Conservation (phyloP, 2,113 vertebrate species). For the Paramormyrops kingsleyae region DNA sequence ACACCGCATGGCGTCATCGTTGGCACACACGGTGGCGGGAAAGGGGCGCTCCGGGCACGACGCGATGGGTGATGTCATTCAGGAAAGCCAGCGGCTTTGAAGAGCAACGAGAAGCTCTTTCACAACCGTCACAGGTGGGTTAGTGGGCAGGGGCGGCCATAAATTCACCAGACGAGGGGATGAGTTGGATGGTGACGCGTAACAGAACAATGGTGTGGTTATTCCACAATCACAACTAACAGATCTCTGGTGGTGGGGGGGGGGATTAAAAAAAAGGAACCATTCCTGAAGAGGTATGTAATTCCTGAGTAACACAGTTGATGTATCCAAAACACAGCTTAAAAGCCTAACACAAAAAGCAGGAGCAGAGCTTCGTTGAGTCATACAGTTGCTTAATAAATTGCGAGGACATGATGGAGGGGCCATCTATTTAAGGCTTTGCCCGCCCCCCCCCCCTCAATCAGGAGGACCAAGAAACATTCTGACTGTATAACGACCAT, state of each 20-base stretch:
- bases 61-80: not conserved
- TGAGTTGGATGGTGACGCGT: not conserved
- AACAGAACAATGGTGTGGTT: conserved; percentile 13
- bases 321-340: not conserved
- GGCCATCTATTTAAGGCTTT: not conserved
- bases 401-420: not conserved
- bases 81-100: not conserved
- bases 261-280: not conserved
- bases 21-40: not conserved
- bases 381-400: not conserved
- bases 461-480: not conserved
- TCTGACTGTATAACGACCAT: not conserved
- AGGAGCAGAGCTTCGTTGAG: not conserved
- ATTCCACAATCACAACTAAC: not conserved
- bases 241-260: not conserved
- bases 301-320: not conserved
- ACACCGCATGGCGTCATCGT: not conserved
- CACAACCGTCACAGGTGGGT: not conserved
- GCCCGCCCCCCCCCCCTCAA: not conserved
- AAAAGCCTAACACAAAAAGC: not conserved
- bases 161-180: not conserved
- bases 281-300: conserved; percentile 12
- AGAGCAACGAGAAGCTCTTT: not conserved
- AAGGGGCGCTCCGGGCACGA: not conserved
- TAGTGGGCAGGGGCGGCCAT: not conserved